Evolutionary conservation across 2,888 invertebrate species (phyloP), one percentile per base, ranked within the genome.

Genomic region (Stegophylla sp.): DNA sequence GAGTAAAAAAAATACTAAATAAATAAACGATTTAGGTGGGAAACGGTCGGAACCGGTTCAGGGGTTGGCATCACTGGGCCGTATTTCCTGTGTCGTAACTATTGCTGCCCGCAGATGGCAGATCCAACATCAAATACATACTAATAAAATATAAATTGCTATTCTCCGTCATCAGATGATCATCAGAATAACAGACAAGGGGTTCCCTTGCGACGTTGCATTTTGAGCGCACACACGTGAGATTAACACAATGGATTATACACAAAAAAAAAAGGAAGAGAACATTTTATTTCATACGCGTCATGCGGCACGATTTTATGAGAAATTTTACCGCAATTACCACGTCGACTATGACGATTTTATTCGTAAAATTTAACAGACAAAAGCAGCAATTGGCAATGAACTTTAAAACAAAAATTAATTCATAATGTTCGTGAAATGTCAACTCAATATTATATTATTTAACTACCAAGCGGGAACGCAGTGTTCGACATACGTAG

Each of bases 41-140:
- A 74, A 73, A 74, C 13, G 28, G 43, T 34, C 56, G 28, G 56
- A 67, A 77, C 77, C 77, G 67, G 77, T 77, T 77, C 77, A 20
- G n/a, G 51, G 79, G 77, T 77, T 77, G 77, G 77, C 45, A 79
- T 71, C 69, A 69, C 69, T 79, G 79, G 15, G 10, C 48, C 61
- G 79, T 61, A n/a, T 79, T 71, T 71, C 69, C 79, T 79, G 69
- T 13, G 53, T 20, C 12, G 2, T 51, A n/a, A n/a, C n/a, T n/a
- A n/a, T n/a, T 48, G 41, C 20, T 17, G 64, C 59, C 69, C 45
- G 67, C 59, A 34, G 56, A 67, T 61, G 34, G 77, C 59, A 34
- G 56, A 67, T 61, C n/a, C 34, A 28, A 48, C 77, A n/a, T 61
- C 48, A 23, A 64, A 59, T 43, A 74, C 34, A 59, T 43, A 74